Evolutionary conservation across 23 tunicate genomes (phyloP), one percentile per base, ranked within the genome.

Genomic region (Diplosoma virens): DNA sequence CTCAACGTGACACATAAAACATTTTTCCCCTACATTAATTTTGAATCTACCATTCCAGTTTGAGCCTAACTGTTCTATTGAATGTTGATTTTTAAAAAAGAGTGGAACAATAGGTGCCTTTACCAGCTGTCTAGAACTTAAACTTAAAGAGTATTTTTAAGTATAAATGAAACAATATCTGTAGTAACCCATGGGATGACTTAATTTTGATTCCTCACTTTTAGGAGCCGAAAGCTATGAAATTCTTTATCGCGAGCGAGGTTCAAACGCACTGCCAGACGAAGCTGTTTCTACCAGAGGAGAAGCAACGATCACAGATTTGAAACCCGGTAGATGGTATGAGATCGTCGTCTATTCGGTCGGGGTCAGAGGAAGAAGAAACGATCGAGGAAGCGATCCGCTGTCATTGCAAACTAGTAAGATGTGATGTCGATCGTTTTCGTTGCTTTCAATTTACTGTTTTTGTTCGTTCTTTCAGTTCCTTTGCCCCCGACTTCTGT

Each of bases 251-350:
- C 59, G 61, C 20, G 33, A 4, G n/a, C 6, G 61, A 26, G 78
- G 61, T 18, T 25, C 78, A 7, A 22, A 61, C 6, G 17, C 63
- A 4, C 6, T 4, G 4, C 69, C 69, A 18, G 6, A 29, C 30
- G 5, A 4, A 17, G 22, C 17, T 17, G 45, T 26, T 9, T 6
- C 22, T 0, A 25, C 37, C 30, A 6, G 25, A 37, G 25, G 6
- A 11, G 63, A 16, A 56, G 59, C 56, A 23, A 33, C 28, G 21
- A 59, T 81, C 27, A 30, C 33, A 2, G 81, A 58, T 25, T 66
- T 87, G 34, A 24, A 58, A 11, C 83, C 87, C 3, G 95, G 95
- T 25, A 77, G 67, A 16, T 82, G 95, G 95, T 87, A 81, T 33
- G 83, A 81, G 18, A 76, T 87, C 63, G 58, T 47, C 32, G 87